Base-by-base conservation (phyloP, 2,797 vertebrate species). In the Staurois parvus region DNA sequence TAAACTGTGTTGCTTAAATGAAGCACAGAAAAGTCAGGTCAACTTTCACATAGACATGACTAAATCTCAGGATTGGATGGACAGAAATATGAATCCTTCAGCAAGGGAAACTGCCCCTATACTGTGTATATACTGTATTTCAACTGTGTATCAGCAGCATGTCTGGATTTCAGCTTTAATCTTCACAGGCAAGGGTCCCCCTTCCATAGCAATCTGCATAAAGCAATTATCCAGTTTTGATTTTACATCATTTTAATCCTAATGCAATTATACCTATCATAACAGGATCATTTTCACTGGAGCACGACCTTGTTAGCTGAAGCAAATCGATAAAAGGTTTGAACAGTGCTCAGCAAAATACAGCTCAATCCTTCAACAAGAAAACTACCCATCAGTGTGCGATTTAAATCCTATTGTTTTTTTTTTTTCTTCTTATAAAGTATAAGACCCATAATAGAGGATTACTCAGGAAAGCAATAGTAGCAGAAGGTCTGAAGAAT, bases 341-440 rank as follows among this genome's bases (percentile, higher is more conserved):
- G 24, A 19, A 26, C 48, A 26, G 15, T 24, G 45, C 52, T 26
- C 0, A 37, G 70, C 56, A 40, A 73, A 75, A 64, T 40, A 40
- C 13, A 72, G 69, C 26, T 64, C n/a, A 81, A 26, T 26, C 45
- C 32, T 37, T 48, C 24, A 72, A 62, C 17, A 40, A 72, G 78
- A 81, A 11, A 73, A 62, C 64, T 81, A 73, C 24, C 79, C 68
- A 72, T 81, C 69, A 62, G 69, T 42, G 48, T 73, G 72, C 37
- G 37, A 62, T 81, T 81, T 81, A 73, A 40, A 72, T 62, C 69
- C 79, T 30, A 72, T 72, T n/a, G 24, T 37, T 48, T 28, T 68
- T 70, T 45, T 37, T 37, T 37, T 37, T 10, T 37, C n/a, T 42
- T 72, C 26, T 59, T 81, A 72, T 29, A 42, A 73, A 72, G 32